A percentile compares a stretch with the other conserved stretches of the same genome.
phyloP scores from a whole-genome alignment of 2,888 invertebrate genomes.

The Caradrina kadenii region DNA sequence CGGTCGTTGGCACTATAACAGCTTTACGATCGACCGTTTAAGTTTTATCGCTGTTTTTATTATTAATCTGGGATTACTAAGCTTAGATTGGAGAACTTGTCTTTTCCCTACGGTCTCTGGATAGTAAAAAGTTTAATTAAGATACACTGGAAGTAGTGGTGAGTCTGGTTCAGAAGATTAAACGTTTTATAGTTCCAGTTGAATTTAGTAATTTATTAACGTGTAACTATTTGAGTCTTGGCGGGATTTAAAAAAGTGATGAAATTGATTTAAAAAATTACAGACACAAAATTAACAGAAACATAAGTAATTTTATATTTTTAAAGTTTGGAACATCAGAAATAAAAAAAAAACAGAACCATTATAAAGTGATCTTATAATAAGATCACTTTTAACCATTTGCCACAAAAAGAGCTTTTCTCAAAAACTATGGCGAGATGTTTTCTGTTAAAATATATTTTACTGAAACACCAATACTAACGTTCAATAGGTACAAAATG shows the following conservation, averaged over 20 bases:
- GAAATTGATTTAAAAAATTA: too few relatives aligned
- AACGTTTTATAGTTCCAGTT: too few relatives aligned
- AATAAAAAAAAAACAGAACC: too few relatives aligned
- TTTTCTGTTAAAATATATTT: background rate
- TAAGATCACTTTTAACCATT: too few relatives aligned
- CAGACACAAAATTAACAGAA: too few relatives aligned
- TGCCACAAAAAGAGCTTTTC: too few relatives aligned
- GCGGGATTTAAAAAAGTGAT: background rate
- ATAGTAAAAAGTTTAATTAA: conserved; percentile 13
- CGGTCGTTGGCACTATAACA: conserved; percentile 26
- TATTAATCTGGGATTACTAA: conserved; percentile 27
- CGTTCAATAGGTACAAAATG: too few relatives aligned
- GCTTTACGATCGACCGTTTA: conserved; percentile 30
- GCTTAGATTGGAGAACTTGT: conserved; percentile 5
- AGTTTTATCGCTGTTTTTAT: conserved; percentile 44
- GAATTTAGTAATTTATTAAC: background rate
- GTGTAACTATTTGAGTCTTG: background rate
- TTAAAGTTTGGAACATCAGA: too few relatives aligned
- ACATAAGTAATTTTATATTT: too few relatives aligned
- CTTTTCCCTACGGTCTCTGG: conserved; percentile 6
- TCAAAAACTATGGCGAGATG: too few relatives aligned
- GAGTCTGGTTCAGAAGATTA: background rate
- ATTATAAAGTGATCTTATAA: too few relatives aligned
- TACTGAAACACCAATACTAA: background rate
- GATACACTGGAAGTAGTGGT: background rate